Percentiles rank a stretch among this genome's conserved stretches.
phyloP scores from a whole-genome alignment of 2,113 vertebrate genomes.

The Nannobrachium achirus region DNA sequence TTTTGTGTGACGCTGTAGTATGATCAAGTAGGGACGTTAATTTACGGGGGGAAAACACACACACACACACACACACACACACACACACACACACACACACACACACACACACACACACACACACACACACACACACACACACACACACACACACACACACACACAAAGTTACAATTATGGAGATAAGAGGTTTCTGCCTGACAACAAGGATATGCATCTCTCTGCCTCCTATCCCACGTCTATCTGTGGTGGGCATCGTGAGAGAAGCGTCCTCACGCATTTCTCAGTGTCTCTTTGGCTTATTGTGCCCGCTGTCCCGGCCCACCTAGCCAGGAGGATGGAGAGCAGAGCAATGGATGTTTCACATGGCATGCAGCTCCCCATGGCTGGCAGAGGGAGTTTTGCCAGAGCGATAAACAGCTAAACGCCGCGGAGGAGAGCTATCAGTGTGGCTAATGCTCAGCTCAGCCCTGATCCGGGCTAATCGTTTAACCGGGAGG shows the following conservation, averaged over 20 bases:
- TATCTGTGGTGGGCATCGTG: constrained; percentile 66
- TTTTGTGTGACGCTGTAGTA: no score
- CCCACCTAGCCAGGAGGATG: constrained; percentile 43
- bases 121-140: no score
- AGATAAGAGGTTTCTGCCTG: no score
- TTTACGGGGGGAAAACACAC: no score
- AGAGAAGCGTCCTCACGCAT: constrained; percentile 45
- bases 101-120: constrained; percentile 14
- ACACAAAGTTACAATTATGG: background rate
- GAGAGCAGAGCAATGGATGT: no score
- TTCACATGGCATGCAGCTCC: constrained; percentile 46
- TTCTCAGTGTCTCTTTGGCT: constrained; percentile 54
- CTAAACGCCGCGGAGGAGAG: constrained; percentile 46
- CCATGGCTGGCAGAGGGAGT: constrained; percentile 19
- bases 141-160: constrained; percentile 11
- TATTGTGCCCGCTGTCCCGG: constrained; percentile 24
- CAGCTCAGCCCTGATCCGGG: constrained; percentile 60
- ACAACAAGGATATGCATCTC: constrained; percentile 23
- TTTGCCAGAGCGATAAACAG: constrained; percentile 62
- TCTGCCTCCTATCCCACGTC: background rate
- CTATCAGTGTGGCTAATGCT: constrained; percentile 64
- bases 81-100: constrained; percentile 14
- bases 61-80: constrained; percentile 4
- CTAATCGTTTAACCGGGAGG: constrained; percentile 57
- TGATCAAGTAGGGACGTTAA: no score